Evolutionary conservation across 2,113 vertebrate genomes (phyloP), one percentile per base, ranked within the genome.

Genomic region (Tetraodon nigroviridis): DNA sequence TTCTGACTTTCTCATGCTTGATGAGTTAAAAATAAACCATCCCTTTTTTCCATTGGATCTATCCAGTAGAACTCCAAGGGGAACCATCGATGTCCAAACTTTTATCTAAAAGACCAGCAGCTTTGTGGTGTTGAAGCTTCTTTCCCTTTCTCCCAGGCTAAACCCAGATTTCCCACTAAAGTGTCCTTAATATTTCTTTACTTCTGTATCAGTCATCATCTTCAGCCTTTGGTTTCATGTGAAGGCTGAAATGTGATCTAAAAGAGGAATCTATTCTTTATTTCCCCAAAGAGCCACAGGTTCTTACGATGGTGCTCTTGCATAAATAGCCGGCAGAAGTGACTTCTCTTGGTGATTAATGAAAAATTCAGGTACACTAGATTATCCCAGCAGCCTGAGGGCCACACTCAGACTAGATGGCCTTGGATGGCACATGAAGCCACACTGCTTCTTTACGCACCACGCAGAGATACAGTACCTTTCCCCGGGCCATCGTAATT

Each of bases 401-500:
- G 55, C 27, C 11, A 16, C 59, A 58, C 45, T 61, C 61, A 76
- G 70, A 72, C 73, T 64, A 76, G 80, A 80, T 78, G 72, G 78
- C 76, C 71, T 75, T 62, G 55, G 60, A 74, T 54, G 69, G 54
- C 66, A 73, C 47, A 67, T 73, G 61, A 69, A 75, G 59, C 74
- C 55, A 61, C 37, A 63, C 64, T 19, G 7, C 48, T 68, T 50
- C 69, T 71, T 66, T 46, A 50, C 61, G 55, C 50, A 50, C 44
- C 40, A 51, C 40, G 71, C 47, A 46, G 57, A 76, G 72, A 81
- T 62, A 71, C 69, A 78, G 73, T 22, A 60, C 48, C 62, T 59
- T 45, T 51, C 48, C 18, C 21, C 20, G 46, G 27, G 57, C 47
- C 42, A 54, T 67, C 54, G 64, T 58, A 55, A 57, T 59, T 64